These are phyloP conservation scores for Aptenodytes forsteri DNA, from an alignment of 2,113 vertebrate genomes.

Conservation along the genomic window DNA sequence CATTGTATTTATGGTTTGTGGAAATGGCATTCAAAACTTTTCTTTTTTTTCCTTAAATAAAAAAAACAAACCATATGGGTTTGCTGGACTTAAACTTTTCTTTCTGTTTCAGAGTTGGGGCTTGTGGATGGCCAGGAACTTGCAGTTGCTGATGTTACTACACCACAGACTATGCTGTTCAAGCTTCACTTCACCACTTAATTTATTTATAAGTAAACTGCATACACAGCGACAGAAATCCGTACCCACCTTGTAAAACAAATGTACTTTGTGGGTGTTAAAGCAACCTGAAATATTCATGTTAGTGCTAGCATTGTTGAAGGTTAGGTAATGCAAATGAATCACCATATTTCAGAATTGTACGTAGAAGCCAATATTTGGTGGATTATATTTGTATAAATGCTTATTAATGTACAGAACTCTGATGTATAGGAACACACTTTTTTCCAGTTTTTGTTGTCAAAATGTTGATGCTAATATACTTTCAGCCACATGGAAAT, in stretches of 20 bases:
- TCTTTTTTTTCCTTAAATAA: background rate
- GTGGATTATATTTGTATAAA: conserved; percentile 70
- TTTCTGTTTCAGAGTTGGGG: conserved; percentile 84
- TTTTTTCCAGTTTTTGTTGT: conserved; percentile 1
- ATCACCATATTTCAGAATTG: conserved; percentile 64
- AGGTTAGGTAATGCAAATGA: conserved; percentile 55
- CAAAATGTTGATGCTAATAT: background rate
- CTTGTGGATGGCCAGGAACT: conserved; percentile 90
- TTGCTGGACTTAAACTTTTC: background rate
- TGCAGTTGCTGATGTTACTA: conserved; percentile 92
- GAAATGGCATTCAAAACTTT: background rate
- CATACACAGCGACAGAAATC: background rate
- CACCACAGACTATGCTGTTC: conserved; percentile 93
- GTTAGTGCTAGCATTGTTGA: conserved; percentile 62
- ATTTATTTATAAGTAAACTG: conserved; percentile 37
- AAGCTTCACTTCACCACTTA: conserved; percentile 91
- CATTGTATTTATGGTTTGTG: background rate
- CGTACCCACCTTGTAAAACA: conserved; percentile 8
- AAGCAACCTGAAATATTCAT: conserved; percentile 37
- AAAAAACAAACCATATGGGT: background rate
- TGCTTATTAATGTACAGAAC: conserved; percentile 62
- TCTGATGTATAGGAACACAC: conserved; percentile 32
- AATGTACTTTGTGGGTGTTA: conserved; percentile 25
- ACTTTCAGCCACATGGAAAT: background rate
- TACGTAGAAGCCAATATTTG: conserved; percentile 70